Conservation (phyloP, 2,888 invertebrate species). For the Apotomis betuletana region DNA sequence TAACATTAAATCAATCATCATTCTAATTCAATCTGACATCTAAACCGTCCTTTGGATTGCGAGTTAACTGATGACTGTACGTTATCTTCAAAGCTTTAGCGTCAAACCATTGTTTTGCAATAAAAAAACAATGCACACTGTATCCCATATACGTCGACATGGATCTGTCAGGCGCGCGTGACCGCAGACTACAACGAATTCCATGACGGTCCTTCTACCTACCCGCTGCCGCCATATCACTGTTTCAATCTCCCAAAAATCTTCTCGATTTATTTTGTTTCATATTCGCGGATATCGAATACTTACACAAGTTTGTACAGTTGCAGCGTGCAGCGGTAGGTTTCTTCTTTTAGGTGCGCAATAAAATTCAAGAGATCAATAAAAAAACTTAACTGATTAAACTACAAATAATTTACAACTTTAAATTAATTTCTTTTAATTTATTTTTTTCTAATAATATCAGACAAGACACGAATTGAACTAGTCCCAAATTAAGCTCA, state of each 20-base stretch:
- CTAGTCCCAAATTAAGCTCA: too few species aligned
- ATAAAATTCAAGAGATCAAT: neutral
- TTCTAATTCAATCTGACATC: neutral
- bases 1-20: too few species aligned
- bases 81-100: slow-evolving; percentile 56
- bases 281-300: neutral
- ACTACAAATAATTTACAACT: too few species aligned
- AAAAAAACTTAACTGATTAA: neutral
- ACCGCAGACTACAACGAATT: slow-evolving; percentile 72
- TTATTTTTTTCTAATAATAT: too few species aligned
- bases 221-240: slow-evolving; percentile 23
- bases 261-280: slow-evolving; percentile 21
- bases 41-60: neutral
- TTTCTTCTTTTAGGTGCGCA: neutral
- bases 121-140: slow-evolving; percentile 72
- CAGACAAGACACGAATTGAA: too few species aligned
- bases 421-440: too few species aligned
- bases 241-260: slow-evolving; percentile 27
- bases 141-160: slow-evolving; percentile 67
- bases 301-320: neutral
- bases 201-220: slow-evolving; percentile 46
- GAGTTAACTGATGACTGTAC: slow-evolving; percentile 25
- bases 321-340: neutral
- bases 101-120: slow-evolving; percentile 50
- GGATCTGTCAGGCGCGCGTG: slow-evolving; percentile 67